Conservation (phyloP, 2,888 invertebrate genomes). For the Margaritifera margaritifera region DNA sequence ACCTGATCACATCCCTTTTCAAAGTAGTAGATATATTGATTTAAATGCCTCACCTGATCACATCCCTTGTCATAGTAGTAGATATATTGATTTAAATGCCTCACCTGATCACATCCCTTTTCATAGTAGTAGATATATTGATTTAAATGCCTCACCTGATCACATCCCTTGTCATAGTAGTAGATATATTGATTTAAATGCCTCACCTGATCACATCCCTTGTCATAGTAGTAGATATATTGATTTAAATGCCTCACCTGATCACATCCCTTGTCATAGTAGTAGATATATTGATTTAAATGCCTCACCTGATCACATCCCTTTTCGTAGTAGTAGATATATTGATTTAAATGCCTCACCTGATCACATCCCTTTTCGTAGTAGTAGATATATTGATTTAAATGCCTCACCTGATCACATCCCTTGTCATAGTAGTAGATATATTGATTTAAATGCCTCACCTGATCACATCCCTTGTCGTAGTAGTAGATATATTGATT, state of each 20-base stretch:
- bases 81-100: constrained; percentile 93
- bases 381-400: constrained; percentile 95
- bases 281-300: constrained; percentile 94
- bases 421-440: constrained; percentile 94
- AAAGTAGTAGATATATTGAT: constrained; percentile 93
- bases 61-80: constrained; percentile 94
- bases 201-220: constrained; percentile 86
- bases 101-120: constrained; percentile 86
- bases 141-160: constrained; percentile 87
- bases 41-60: constrained; percentile 84
- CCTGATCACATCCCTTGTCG: constrained; percentile 87
- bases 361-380: constrained; percentile 88
- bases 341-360: constrained; percentile 94
- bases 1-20: constrained; percentile 89
- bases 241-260: constrained; percentile 92
- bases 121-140: constrained; percentile 95
- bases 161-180: constrained; percentile 91
- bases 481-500: constrained; percentile 95
- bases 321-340: constrained; percentile 93
- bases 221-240: constrained; percentile 93
- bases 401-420: constrained; percentile 82
- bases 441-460: constrained; percentile 94
- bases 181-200: constrained; percentile 94
- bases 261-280: constrained; percentile 90
- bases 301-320: constrained; percentile 86